Evolutionary conservation across 2,797 vertebrate species (phyloP).

Genomic region (Notolepis coatsorum): DNA sequence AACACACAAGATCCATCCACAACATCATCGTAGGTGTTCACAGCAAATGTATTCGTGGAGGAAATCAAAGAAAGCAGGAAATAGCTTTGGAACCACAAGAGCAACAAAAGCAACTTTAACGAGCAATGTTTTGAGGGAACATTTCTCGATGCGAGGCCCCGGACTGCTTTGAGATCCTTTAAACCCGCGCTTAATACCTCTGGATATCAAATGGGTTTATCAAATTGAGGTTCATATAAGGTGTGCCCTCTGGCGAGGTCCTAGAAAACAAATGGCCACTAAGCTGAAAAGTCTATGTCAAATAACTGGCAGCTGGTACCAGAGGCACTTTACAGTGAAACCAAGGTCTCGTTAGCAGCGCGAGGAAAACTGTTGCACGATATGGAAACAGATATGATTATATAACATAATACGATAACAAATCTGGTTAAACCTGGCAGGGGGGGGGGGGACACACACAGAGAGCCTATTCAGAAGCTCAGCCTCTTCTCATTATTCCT

Average conservation of each 20-base stretch:
- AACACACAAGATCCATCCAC: conserved; percentile 32
- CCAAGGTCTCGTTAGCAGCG: conserved; percentile 54
- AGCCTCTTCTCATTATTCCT: conserved; percentile 67
- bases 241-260: conserved; percentile 38
- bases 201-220: conserved; percentile 52
- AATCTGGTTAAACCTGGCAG: conserved; percentile 65
- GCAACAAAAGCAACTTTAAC: no score
- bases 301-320: conserved; percentile 62
- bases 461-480: conserved; percentile 67
- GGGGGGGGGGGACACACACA: no score
- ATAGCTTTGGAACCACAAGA: conserved; percentile 47
- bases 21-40: conserved; percentile 33
- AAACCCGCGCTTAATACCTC: conserved; percentile 41
- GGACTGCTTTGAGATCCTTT: conserved; percentile 44
- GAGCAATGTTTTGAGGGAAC: conserved; percentile 24
- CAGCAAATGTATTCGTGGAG: conserved; percentile 40
- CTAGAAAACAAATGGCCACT: conserved; percentile 61
- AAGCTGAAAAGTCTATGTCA: conserved; percentile 62
- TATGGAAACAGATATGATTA: conserved; percentile 69
- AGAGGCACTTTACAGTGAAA: conserved; percentile 66
- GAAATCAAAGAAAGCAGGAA: conserved; percentile 29
- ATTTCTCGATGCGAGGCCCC: conserved; percentile 20
- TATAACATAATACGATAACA: conserved; percentile 72
- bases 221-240: conserved; percentile 54
- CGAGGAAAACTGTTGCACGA: conserved; percentile 57